These are phyloP conservation scores for Corythoichthys intestinalis DNA, from an alignment of 2,113 vertebrate species.

Conservation along the genomic window DNA sequence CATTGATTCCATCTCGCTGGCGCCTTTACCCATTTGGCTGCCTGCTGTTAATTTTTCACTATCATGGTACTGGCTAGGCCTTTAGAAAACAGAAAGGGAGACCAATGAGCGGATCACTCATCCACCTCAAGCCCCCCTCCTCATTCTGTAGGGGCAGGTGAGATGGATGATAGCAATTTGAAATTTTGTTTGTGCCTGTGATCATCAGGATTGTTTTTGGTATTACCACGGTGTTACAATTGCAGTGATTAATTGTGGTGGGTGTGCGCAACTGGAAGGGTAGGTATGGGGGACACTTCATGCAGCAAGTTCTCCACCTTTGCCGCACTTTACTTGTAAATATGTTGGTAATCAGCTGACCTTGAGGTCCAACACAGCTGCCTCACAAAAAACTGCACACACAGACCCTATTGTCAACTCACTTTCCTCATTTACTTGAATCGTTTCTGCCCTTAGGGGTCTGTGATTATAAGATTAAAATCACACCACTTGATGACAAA, in stretches of 20 bases:
- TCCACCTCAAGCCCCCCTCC: slow-evolving; percentile 11
- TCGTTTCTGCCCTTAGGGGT: slow-evolving; percentile 45
- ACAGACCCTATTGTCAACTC: slow-evolving; percentile 54
- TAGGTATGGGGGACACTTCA: slow-evolving; percentile 14
- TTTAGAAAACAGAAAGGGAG: slow-evolving; percentile 27
- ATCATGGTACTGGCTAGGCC: slow-evolving; percentile 50
- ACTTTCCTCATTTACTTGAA: slow-evolving; percentile 47
- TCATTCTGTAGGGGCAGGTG: slow-evolving; percentile 60
- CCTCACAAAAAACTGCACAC: slow-evolving; percentile 32
- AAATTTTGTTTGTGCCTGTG: slow-evolving; percentile 74
- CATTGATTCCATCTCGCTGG: slow-evolving; percentile 62
- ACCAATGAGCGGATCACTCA: slow-evolving; percentile 33
- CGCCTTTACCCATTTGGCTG: slow-evolving; percentile 57
- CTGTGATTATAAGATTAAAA: slow-evolving; percentile 54
- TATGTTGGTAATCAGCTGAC: slow-evolving; percentile 59
- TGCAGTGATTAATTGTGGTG: slow-evolving; percentile 65
- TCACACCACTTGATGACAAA: slow-evolving; percentile 51
- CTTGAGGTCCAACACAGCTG: slow-evolving; percentile 47
- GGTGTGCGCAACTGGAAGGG: slow-evolving; percentile 21
- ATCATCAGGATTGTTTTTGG: slow-evolving; percentile 73
- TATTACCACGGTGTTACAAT: slow-evolving; percentile 67
- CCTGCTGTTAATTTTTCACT: slow-evolving; percentile 65
- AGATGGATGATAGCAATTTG: slow-evolving; percentile 76
- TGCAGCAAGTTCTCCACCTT: slow-evolving; percentile 33
- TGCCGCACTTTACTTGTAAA: slow-evolving; percentile 37